Evolutionary conservation across 2,888 invertebrate genomes (phyloP), one percentile per base, ranked within the genome.

Genomic region (Globia sparganii): DNA sequence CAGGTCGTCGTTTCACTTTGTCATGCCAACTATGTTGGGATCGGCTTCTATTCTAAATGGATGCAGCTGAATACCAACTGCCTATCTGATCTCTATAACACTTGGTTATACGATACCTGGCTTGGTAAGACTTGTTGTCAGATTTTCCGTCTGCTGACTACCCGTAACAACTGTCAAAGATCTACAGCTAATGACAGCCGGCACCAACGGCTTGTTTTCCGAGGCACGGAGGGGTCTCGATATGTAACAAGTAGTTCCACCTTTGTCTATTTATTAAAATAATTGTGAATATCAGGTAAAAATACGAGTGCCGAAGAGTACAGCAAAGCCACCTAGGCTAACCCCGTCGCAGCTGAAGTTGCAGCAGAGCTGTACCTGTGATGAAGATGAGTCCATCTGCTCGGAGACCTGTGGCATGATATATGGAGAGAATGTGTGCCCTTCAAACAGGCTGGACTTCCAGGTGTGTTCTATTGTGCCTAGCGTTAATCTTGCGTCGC

Each of bases 221-320:
- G 25, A 49, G 5, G 21, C 43, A 43, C 53, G 18, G 4, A 28
- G 28, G 4, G 25, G 0, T 46, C 21, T 66, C 25, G 31, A 25
- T 13, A 43, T 31, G 8, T 31, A 25, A 28, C 0, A 8, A 4
- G 4, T 11, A 21, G 28, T 37, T 18, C 9, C 11, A 72, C 15
- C 34, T 34, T 49, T 21, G 0, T 13, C 31, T 25, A 21, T 28
- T 58, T 18, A 58, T 34, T 31, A 15, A 77, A 64, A 18, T 34
- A 34, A 58, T 21, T 46, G 76, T 1, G 11, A 61, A 43, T 8
- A 1, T 25, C 43, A 96, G 96, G 93, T 98, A 28, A 97, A 97
- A 83, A 97, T 98, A 75, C 94, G 97, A 34, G 97, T 98, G 40
- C 97, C 94, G 91, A 97, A 94, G 93, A 97, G 92, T 93, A 97